A percentile compares a stretch with the other conserved stretches of the same genome.
phyloP scores from a whole-genome alignment of 2,113 vertebrate genomes.

The Solea solea region DNA sequence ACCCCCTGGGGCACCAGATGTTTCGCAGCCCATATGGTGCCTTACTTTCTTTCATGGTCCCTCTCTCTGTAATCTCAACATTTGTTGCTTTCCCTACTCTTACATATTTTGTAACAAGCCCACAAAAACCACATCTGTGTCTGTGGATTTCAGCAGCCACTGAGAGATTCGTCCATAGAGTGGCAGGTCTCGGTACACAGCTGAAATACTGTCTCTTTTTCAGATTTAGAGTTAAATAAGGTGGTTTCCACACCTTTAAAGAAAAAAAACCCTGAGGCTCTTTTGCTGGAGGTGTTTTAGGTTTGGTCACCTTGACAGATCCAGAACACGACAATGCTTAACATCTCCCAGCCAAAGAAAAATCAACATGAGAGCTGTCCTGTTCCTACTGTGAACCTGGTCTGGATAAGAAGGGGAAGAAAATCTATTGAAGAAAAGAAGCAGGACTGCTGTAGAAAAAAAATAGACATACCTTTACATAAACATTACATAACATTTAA shows the following conservation, averaged over 20 bases:
- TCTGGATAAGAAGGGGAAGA: slow-evolving; percentile 20
- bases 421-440: slow-evolving; percentile 25
- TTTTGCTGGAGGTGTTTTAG: slow-evolving; percentile 6
- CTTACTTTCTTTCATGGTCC: slow-evolving; percentile 57
- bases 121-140: slow-evolving; percentile 30
- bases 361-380: slow-evolving; percentile 2
- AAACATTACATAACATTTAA: too few relatives aligned
- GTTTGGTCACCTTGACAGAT: slow-evolving; percentile 15
- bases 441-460: background rate
- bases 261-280: slow-evolving; percentile 3
- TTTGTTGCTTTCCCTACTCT: slow-evolving; percentile 54
- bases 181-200: slow-evolving; percentile 7
- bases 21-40: slow-evolving; percentile 78
- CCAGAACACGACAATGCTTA: slow-evolving; percentile 4
- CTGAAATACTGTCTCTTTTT: slow-evolving; percentile 15
- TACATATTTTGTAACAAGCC: slow-evolving; percentile 33
- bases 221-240: slow-evolving; percentile 23
- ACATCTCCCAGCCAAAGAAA: background rate
- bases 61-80: slow-evolving; percentile 42
- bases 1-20: slow-evolving; percentile 84
- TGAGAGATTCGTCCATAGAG: slow-evolving; percentile 1
- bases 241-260: background rate
- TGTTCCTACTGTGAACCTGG: background rate
- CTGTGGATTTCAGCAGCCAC: slow-evolving; percentile 20
- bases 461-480: background rate